Evolutionary conservation across 1,140 invertebrate species (phyloP), one percentile per base, ranked within the genome.

Genomic region (honey bee (Apis mellifera)): DNA sequence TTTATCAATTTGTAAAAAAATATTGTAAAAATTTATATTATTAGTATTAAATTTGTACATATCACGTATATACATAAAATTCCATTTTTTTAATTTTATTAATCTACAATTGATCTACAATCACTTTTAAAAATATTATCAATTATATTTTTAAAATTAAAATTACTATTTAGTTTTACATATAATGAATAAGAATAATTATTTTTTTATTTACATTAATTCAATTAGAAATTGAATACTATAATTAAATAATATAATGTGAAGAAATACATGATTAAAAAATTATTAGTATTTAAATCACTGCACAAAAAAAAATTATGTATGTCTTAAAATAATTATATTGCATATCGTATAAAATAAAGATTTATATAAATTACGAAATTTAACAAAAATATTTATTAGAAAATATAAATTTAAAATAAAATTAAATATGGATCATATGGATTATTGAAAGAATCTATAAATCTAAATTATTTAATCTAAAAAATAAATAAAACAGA

Each of bases 71-170:
- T 70, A 23, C 48, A 82, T 15, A 74, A 78, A 55, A 62, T 57
- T 68, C 50, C 76, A 60, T 32, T 72, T 79, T 75, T 79, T 21
- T 48, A 73, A n/a, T 77, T 85, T 42, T 42, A 54, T 77, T 42
- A n/a, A 73, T 85, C n/a, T 42, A 59, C 15, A 48, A 57, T 71
- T 70, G 15, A 62, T n/a, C n/a, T n/a, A n/a, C n/a, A n/a, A n/a
- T 55, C 26, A 54, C 19, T 7, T 50, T 50, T 26, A 32, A 65
- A 54, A 11, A 42, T n/a, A n/a, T 52, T 54, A 3, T 54, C 13
- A 52, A 26, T 57, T 55, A 48, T 78, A 59, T 17, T 68, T 77
- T 69, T 50, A 50, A 21, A 78, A 42, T 7, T 42, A 42, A 42
- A 52, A n/a, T 55, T 50, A 21, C 32, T 57, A 19, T 68, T 32